Evolutionary conservation across 2,113 vertebrate genomes (phyloP).

Genomic region (Cryptotis parvus): DNA sequence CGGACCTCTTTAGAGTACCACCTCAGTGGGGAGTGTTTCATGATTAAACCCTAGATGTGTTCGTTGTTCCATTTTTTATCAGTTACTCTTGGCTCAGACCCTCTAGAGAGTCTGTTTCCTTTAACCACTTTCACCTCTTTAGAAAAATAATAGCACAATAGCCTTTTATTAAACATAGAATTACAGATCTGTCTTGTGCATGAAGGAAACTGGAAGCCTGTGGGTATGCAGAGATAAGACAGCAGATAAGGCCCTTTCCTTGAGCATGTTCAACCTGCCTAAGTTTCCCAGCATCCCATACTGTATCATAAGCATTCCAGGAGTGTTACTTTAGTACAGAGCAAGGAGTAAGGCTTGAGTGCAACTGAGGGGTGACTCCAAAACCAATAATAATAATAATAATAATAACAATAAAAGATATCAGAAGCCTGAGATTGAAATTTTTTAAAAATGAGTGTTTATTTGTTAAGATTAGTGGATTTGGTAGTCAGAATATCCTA

Average conservation of each 20-base stretch:
- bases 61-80: neutral
- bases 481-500: neutral
- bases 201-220: neutral
- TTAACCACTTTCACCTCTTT: neutral
- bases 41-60: neutral
- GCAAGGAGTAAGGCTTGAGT: too few relatives aligned
- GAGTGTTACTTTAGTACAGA: too few relatives aligned
- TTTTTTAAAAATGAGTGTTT: neutral
- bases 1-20: neutral
- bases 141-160: neutral
- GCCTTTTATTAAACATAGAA: slow-evolving; percentile 30
- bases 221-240: too few relatives aligned
- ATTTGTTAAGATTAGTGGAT: neutral
- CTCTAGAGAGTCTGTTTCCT: neutral
- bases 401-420: neutral
- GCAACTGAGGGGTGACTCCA: too few relatives aligned
- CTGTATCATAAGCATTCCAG: too few relatives aligned
- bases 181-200: neutral
- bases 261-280: too few relatives aligned
- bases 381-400: too few relatives aligned
- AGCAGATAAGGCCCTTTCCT: too few relatives aligned
- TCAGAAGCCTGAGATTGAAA: neutral
- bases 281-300: too few relatives aligned
- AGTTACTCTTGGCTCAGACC: neutral
- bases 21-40: too few relatives aligned